A percentile compares a stretch with the other conserved stretches of the same genome.
phyloP scores from a whole-genome alignment of 2,113 vertebrate genomes.

The Capra hircus region DNA sequence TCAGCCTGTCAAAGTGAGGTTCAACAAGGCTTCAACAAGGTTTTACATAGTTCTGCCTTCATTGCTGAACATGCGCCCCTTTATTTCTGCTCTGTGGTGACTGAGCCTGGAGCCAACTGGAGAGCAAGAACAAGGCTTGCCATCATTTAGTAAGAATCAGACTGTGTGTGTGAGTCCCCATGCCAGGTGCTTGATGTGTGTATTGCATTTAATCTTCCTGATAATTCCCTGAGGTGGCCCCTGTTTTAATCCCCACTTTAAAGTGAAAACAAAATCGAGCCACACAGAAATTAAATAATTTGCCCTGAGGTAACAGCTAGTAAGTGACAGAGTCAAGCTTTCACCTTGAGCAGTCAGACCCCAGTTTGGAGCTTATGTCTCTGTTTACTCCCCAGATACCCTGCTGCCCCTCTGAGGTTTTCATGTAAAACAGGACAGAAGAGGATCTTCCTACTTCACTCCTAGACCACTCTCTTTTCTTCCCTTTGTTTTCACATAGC shows the following conservation, averaged over 20 bases:
- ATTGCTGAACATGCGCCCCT: fast-evolving
- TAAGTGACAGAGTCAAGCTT: not conserved
- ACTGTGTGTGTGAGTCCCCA: not conserved
- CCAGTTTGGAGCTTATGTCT: not conserved
- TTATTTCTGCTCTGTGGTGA: not conserved
- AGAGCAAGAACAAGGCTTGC: not conserved
- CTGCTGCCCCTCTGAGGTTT: not conserved
- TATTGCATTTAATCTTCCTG: not conserved
- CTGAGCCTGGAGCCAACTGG: not conserved
- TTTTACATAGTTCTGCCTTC: not conserved
- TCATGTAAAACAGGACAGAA: not conserved
- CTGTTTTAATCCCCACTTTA: not conserved
- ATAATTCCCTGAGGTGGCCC: not conserved
- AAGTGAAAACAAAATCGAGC: not conserved
- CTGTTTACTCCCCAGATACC: not conserved
- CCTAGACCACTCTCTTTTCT: not conserved
- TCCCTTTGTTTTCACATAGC: not conserved
- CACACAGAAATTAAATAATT: not conserved
- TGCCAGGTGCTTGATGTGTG: fast-evolving
- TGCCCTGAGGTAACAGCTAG: not conserved
- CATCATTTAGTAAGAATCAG: not conserved
- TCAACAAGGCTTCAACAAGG: not conserved
- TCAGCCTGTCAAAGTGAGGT: not conserved
- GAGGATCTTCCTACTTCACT: not conserved
- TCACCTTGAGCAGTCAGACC: not conserved